These are phyloP conservation scores for Atta colombica DNA, from an alignment of 1,140 invertebrate genomes.

Conservation along the genomic window DNA sequence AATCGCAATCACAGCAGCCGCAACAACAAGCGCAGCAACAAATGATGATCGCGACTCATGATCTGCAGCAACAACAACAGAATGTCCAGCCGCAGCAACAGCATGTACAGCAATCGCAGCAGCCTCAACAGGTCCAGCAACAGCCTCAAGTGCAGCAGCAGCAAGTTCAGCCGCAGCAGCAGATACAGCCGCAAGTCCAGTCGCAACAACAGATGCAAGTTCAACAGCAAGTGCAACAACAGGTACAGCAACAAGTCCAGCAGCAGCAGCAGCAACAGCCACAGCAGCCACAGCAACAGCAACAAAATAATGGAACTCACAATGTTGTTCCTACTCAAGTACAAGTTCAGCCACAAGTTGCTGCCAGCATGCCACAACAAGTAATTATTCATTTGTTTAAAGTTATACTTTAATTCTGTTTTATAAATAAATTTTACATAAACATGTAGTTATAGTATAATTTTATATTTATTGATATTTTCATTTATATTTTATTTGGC, in stretches of 20 bases:
- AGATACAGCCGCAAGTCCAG: constrained; percentile 85
- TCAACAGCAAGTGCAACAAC: constrained; percentile 86
- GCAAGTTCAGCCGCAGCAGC: constrained; percentile 82
- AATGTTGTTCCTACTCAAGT: constrained; percentile 85
- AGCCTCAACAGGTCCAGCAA: constrained; percentile 72
- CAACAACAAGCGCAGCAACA: constrained; percentile 78
- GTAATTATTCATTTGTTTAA: constrained; percentile 68
- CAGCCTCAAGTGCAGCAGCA: constrained; percentile 81
- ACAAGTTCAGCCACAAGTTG: constrained; percentile 87
- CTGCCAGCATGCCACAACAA: constrained; percentile 88
- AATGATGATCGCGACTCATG: constrained; percentile 83
- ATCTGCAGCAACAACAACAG: constrained; percentile 84
- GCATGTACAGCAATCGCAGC: constrained; percentile 82
- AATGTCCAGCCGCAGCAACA: constrained; percentile 87
- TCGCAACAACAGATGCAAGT: constrained; percentile 83
- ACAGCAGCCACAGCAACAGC: constrained; percentile 82
- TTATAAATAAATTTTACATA: constrained; percentile 34
- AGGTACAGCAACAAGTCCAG: constrained; percentile 80
- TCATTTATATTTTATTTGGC: background rate
- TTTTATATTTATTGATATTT: background rate
- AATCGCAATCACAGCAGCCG: constrained; percentile 60
- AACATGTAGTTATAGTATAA: background rate
- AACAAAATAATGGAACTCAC: constrained; percentile 81
- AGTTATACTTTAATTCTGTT: background rate
- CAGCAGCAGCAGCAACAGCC: constrained; percentile 81